Evolutionary conservation across 2,797 vertebrate genomes (phyloP), one percentile per base, ranked within the genome.

Genomic region (Scolopax bukidnonensis): DNA sequence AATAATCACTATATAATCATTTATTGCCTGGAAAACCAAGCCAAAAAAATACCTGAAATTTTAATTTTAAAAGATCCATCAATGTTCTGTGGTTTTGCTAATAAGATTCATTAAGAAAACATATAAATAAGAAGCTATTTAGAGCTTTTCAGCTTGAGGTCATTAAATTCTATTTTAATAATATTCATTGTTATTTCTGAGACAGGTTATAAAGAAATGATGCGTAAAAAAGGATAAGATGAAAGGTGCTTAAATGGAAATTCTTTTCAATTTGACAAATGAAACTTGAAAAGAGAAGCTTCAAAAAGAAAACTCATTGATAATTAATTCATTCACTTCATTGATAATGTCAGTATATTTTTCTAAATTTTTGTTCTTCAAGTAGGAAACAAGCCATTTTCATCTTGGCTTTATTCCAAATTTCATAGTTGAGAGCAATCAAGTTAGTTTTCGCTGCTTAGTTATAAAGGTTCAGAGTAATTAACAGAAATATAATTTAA

Each of bases 151-250:
- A 59, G 28, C 60, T 87, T 83, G 33, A 68, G 76, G 80, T 76
- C 4, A 93, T 73, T 92, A 84, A 74, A 78, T 91, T 84, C 38
- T 53, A 54, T 74, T 95, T 78, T 82, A 90, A 93, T 36, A 84
- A 79, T 84, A 84, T 78, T 91, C 25, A 56, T 71, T 91, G 41
- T 87, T 95, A 80, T 93, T 97, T 95, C 71, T 91, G 76, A 77
- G 57, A 71, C n/a, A 87, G 17, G 41, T 81, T 84, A 80, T 93
- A 90, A 95, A 74, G 64, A 81, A 70, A 82, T 41, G 25, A 41
- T 71, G 38, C 12, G 18, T 60, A 17, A 61, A 91, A 53, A 91
- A 67, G 4, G 57, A 13, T 32, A 77, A 77, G 57, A 94, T 27
- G 17, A 87, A 81, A 74, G 45, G 10, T 77, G 21, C 21, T 90